A percentile compares a stretch with the other conserved stretches of the same genome.
These are phyloP conservation scores for Dynastes hyllus DNA, from an alignment of 2,888 invertebrate species.

Conservation along the genomic window DNA sequence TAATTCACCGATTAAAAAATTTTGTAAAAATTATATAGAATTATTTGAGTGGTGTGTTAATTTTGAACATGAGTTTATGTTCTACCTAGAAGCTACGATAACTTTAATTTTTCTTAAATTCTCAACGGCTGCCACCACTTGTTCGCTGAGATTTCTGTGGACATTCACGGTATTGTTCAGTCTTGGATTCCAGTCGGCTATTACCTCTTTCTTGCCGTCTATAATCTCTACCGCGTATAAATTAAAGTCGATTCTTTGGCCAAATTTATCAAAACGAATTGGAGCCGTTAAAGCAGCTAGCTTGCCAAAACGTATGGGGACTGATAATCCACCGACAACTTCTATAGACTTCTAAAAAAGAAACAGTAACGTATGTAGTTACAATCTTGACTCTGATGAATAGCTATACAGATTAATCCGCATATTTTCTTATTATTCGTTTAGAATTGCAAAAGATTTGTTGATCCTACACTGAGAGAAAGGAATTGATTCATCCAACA, in stretches of 20 bases:
- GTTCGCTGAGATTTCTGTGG: slow-evolving; percentile 65
- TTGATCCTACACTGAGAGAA: too few relatives aligned
- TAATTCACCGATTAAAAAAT: too few relatives aligned
- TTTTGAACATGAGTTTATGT: too few relatives aligned
- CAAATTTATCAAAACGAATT: slow-evolving; percentile 79
- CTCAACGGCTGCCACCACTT: slow-evolving; percentile 68
- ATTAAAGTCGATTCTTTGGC: slow-evolving; percentile 77
- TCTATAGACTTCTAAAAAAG: slow-evolving; percentile 57
- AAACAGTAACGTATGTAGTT: not conserved
- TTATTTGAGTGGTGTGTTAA: too few relatives aligned
- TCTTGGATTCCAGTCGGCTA: slow-evolving; percentile 71
- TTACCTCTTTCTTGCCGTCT: slow-evolving; percentile 74
- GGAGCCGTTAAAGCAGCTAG: slow-evolving; percentile 76
- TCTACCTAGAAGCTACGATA: slow-evolving; percentile 75
- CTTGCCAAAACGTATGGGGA: too few relatives aligned
- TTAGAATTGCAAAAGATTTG: too few relatives aligned
- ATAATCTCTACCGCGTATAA: slow-evolving; percentile 79
- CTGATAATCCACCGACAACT: slow-evolving; percentile 59
- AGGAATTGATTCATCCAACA: too few relatives aligned
- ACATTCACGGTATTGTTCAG: slow-evolving; percentile 57
- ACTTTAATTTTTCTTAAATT: slow-evolving; percentile 72
- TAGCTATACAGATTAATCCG: too few relatives aligned
- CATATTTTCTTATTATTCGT: too few relatives aligned
- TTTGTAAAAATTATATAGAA: too few relatives aligned
- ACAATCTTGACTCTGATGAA: too few relatives aligned